Percentiles rank a stretch among this genome's conserved stretches.
Conservation (phyloP, 2,888 invertebrate genomes). For the Ornithoptera alexandrae region DNA sequence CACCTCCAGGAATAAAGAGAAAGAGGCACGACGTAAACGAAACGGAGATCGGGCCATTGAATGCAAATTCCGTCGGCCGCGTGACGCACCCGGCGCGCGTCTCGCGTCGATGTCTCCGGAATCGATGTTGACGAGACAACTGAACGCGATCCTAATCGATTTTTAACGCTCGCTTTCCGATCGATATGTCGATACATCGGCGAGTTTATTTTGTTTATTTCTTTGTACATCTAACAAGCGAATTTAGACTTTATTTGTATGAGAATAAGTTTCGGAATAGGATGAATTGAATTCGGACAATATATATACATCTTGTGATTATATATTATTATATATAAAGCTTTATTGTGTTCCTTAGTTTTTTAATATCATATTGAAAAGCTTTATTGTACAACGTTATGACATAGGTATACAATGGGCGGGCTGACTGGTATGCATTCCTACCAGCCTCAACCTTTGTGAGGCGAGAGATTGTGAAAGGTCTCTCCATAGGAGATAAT, state of each 20-base stretch:
- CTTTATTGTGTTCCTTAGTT: too few relatives aligned
- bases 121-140: constrained; percentile 30
- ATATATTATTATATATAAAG: too few relatives aligned
- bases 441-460: too few relatives aligned
- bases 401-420: too few relatives aligned
- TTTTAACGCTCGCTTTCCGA: constrained; percentile 17
- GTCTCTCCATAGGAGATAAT: too few relatives aligned
- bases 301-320: too few relatives aligned
- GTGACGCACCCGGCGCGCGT: constrained; percentile 27
- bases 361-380: too few relatives aligned
- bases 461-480: too few relatives aligned
- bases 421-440: too few relatives aligned
- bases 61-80: constrained; percentile 40
- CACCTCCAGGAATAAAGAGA: constrained; percentile 20
- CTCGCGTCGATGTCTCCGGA: constrained; percentile 21
- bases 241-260: neutral
- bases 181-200: constrained; percentile 10
- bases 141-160: constrained; percentile 32
- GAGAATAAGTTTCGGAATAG: neutral
- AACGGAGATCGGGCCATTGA: constrained; percentile 38
- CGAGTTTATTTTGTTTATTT: constrained; percentile 3
- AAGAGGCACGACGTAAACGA: constrained; percentile 31
- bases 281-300: neutral
- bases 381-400: too few relatives aligned
- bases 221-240: neutral